Evolutionary conservation across 2,797 vertebrate genomes (phyloP), one percentile per base, ranked within the genome.

Genomic region (Lepidocolaptes lacrymiger): DNA sequence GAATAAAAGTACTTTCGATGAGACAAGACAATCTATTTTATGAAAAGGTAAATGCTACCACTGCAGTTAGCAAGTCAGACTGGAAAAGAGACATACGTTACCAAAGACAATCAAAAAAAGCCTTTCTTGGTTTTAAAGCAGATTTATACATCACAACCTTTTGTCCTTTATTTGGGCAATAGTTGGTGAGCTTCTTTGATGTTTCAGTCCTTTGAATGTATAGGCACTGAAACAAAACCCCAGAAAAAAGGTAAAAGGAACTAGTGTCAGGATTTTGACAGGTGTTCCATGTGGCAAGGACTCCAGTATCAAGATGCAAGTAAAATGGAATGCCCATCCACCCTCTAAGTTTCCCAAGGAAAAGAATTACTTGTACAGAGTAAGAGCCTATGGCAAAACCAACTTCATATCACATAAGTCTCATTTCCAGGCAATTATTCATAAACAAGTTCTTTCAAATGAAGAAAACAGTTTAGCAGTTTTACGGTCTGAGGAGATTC

Each of bases 41-140:
- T 28, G 85, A 55, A 93, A 94, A 85, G 46, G 15, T 73, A 92
- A 89, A 86, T 49, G 91, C 73, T 87, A 95, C 82, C 83, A n/a
- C 46, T 46, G 49, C 54, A 58, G 82, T 88, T 88, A 92, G 87
- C 74, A 91, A 78, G 63, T 83, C 37, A 58, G 74, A 77, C 63
- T 74, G 72, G 61, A 56, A 82, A 19, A 77, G 37, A 78, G 32
- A 78, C 30, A 81, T 63, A 74, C 1, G 12, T 92, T 95, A 68
- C 58, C 56, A 76, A 86, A 14, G 56, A 83, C 73, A 88, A 66
- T 27, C 62, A 82, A 92, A 79, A 56, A 24, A 91, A 85, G 59
- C 15, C 32, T 64, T 89, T 79, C 80, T 76, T 64, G 59, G 36
- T 74, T 89, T 90, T 79, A 87, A 95, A 94, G 67, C 67, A 84